Evolutionary conservation across 1,140 invertebrate species (phyloP).

Genomic region (Orussus abietinus): DNA sequence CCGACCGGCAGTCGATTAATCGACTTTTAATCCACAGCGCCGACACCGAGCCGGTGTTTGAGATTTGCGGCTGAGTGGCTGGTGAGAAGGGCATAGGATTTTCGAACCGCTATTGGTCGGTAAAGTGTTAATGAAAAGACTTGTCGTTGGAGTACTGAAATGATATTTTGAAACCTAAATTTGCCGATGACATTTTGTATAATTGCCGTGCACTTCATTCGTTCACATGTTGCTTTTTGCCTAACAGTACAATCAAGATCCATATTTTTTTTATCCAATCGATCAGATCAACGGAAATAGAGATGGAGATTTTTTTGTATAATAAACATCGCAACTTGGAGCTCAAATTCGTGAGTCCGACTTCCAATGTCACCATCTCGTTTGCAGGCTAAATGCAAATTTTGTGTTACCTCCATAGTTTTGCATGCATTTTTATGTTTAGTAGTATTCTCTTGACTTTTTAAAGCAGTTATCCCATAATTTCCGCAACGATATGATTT

Average conservation of each 20-base stretch:
- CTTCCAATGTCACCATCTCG: not conserved
- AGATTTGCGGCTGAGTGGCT: too few species aligned
- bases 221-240: slow-evolving; percentile 13
- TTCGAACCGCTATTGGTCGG: too few species aligned
- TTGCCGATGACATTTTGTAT: slow-evolving; percentile 24
- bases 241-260: slow-evolving; percentile 16
- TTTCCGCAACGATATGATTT: slow-evolving; percentile 9
- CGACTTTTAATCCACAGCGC: too few species aligned
- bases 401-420: too few species aligned
- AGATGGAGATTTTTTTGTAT: slow-evolving; percentile 16
- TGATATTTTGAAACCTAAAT: slow-evolving; percentile 15
- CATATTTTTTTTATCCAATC: slow-evolving; percentile 14
- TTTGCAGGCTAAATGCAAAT: too few species aligned
- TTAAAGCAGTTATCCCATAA: slow-evolving; percentile 4
- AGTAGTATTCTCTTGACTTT: slow-evolving; percentile 6
- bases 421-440: slow-evolving; percentile 1
- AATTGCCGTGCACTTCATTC: slow-evolving; percentile 22
- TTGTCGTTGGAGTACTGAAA: slow-evolving; percentile 20
- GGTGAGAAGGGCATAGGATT: too few species aligned
- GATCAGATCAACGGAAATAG: slow-evolving; percentile 17
- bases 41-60: too few species aligned
- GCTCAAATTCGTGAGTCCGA: slow-evolving; percentile 11
- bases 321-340: slow-evolving; percentile 15
- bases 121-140: slow-evolving; percentile 44
- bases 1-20: too few species aligned